Base-by-base conservation (phyloP, 2,113 vertebrate genomes). In the Dinomys branickii region DNA sequence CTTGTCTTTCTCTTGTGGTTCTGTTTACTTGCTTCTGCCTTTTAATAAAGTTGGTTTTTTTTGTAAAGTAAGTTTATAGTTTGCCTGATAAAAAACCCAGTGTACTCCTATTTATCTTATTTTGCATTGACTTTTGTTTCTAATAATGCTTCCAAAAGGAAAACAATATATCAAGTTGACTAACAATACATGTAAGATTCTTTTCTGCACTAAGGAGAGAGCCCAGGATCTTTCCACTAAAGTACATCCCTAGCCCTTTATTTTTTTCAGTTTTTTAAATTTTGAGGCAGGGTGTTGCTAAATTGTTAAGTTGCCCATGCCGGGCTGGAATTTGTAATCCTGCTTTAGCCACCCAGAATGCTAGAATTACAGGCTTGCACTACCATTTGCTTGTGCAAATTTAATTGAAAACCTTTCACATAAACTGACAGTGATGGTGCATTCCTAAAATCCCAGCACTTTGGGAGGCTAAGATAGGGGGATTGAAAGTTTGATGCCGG, bases 61-160 rank as follows among this genome's bases (percentile, higher is more conserved):
- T n/a, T 61, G 10, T 93, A 78, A 93, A 93, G 67, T 0, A 24
- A 19, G 19, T 71, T 88, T 82, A 67, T 80, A 73, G 52, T 80
- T 97, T 93, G 38, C 47, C 30, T 89, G 38, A 47, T 92, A 13
- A 61, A 63, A 11, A 85, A 92, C 58, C 35, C 30, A 38, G 54
- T 90, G 19, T 26, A 54, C 81, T 96, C 44, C 78, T 95, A 65
- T 59, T 97, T 96, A 90, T 61, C 35, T 94, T 26, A 78, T 91
- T 92, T 96, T 90, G 63, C 96, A 69, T 92, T 93, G 58, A 94
- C 16, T 84, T 96, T 82, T 54, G 90, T 83, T 96, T 94, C 24
- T 90, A 41, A 87, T 91, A 84, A 84, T 89, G 67, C 5, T 8
- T 84, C 80, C 86, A 89, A 89, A 67, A 38, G 28, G 78, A 90